Percentiles rank a stretch among this genome's conserved stretches.
Evolutionary conservation across 2,888 invertebrate species (phyloP).

Genomic region (Copidosoma aretas): DNA sequence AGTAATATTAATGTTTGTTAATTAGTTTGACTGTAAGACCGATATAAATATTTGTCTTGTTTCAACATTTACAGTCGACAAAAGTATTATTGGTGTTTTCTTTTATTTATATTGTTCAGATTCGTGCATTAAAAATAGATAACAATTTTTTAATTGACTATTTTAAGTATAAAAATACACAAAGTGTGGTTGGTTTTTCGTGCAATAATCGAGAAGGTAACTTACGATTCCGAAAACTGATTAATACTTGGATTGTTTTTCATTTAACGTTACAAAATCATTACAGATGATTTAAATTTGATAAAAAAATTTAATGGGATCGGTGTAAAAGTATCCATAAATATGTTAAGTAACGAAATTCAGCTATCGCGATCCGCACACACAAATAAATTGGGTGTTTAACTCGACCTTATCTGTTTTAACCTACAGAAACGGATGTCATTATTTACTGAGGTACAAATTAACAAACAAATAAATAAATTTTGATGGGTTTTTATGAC

Average conservation of each 20-base stretch:
- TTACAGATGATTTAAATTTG: slow-evolving; percentile 5
- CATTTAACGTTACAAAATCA: neutral
- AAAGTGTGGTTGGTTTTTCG: slow-evolving; percentile 17
- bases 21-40: too few relatives aligned
- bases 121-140: neutral
- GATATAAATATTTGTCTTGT: too few relatives aligned
- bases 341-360: neutral
- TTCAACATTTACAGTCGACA: too few relatives aligned
- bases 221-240: neutral
- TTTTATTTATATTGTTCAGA: neutral
- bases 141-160: slow-evolving; percentile 28
- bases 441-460: neutral
- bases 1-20: too few relatives aligned
- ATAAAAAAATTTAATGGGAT: slow-evolving; percentile 1
- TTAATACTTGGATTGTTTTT: neutral
- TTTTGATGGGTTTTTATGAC: too few relatives aligned
- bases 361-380: neutral
- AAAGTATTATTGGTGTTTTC: too few relatives aligned
- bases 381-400: slow-evolving; percentile 12
- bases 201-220: slow-evolving; percentile 19
- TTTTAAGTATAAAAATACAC: slow-evolving; percentile 21
- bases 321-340: neutral
- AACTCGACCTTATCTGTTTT: slow-evolving; percentile 6
- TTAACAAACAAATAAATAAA: slow-evolving; percentile 30
- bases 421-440: neutral